These are phyloP conservation scores for Heteractis magnifica DNA, from an alignment of 92 coral and sea anemone genomes.

Conservation along the genomic window DNA sequence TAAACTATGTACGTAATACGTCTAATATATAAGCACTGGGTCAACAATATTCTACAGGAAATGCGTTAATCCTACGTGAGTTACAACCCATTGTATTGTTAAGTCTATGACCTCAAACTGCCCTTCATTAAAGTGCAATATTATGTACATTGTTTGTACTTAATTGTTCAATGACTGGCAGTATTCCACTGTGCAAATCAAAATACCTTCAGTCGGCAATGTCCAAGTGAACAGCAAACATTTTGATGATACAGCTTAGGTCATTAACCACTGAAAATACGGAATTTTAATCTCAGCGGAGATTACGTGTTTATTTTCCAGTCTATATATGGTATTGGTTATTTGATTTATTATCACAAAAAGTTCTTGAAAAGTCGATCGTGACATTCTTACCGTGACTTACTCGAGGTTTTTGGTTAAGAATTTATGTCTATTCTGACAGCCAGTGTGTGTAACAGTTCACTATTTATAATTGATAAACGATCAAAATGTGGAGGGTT, in stretches of 20 bases:
- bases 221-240: constrained; percentile 4
- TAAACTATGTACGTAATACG: background rate
- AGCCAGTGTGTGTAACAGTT: background rate
- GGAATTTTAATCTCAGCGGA: background rate
- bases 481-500: constrained; percentile 39
- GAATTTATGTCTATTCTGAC: background rate
- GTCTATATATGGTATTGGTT: background rate
- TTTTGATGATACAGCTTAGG: background rate
- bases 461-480: constrained; percentile 4
- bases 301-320: background rate
- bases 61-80: constrained; percentile 12
- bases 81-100: background rate
- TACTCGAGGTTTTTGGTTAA: background rate
- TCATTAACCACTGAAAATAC: background rate
- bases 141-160: too few species aligned
- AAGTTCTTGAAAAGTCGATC: background rate
- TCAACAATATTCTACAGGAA: constrained; percentile 16
- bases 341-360: background rate
- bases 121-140: background rate
- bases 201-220: background rate
- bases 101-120: constrained; percentile 13
- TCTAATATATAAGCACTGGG: background rate
- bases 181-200: background rate
- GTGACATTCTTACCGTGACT: background rate
- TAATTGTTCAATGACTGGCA: background rate